phyloP scores from a whole-genome alignment of 1,140 invertebrate species.

The Bicyclus anynana region DNA sequence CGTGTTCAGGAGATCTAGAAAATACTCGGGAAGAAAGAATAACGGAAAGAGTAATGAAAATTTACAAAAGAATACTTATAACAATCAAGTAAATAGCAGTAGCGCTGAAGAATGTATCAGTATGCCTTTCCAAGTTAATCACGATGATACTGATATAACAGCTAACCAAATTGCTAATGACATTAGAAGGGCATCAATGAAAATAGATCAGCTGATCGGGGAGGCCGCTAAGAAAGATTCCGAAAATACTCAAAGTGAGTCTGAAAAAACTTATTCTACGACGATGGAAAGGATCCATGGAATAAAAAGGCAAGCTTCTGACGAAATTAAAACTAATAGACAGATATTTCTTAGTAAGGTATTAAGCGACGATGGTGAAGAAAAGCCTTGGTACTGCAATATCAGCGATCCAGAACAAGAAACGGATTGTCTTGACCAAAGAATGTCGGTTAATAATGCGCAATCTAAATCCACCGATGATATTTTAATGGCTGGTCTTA shows the following conservation, averaged over 20 bases:
- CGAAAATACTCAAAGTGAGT: constrained; percentile 60
- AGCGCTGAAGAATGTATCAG: constrained; percentile 75
- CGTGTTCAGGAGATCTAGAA: constrained; percentile 74
- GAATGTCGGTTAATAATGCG: constrained; percentile 41
- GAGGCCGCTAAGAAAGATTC: constrained; percentile 76
- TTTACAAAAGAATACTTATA: constrained; percentile 61
- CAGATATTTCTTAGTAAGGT: constrained; percentile 66
- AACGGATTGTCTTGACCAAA: constrained; percentile 58
- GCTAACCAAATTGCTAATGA: constrained; percentile 78
- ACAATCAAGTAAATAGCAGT: constrained; percentile 65
- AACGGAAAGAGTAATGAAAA: constrained; percentile 73
- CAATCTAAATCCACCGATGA: constrained; percentile 66
- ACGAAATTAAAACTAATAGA: constrained; percentile 68
- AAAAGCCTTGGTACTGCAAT: constrained; percentile 74
- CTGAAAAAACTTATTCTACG: constrained; percentile 65
- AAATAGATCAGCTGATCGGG: constrained; percentile 78
- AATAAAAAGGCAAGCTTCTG: constrained; percentile 65
- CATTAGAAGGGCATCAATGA: constrained; percentile 74
- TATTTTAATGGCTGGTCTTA: constrained; percentile 49
- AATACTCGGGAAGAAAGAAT: constrained; percentile 76
- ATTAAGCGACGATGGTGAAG: constrained; percentile 55
- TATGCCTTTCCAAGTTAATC: constrained; percentile 72
- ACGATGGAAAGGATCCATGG: constrained; percentile 73
- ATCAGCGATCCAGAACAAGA: constrained; percentile 74
- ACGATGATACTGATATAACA: constrained; percentile 74